Base-by-base conservation (phyloP, 2,113 vertebrate genomes). In the Melospiza melodia region DNA sequence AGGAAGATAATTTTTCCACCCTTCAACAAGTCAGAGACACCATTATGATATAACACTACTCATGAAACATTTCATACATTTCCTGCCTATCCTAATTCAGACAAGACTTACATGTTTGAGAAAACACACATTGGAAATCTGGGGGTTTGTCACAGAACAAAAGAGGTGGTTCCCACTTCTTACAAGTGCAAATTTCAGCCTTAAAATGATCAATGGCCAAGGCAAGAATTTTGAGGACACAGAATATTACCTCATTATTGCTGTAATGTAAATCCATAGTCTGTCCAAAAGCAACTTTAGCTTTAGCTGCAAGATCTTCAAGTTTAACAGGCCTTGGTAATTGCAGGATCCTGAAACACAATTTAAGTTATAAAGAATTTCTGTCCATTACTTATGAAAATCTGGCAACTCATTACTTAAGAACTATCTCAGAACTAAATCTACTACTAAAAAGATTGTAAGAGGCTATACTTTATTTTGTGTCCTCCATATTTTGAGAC, bases 231-330 rank as follows among this genome's bases (percentile, higher is more conserved):
- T 39, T 89, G 9, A 85, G 65, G 52, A 63, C 17, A 35, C 7
- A 80, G 54, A 80, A 35, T 54, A 46, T 91, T 98, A 99, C 99
- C 99, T 99, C 99, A 12, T 99, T 99, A 98, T 99, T 99, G 97
- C 99, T 99, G 97, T 99, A 99, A 98, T 99, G 99, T 77, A 99
- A 99, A 97, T 99, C 99, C 99, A 99, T 99, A 27, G 97, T 95
- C 89, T 99, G 99, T 89, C 99, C 99, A 94, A 99, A 99, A 78
- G 99, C 99, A 96, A 98, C 97, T 98, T 99, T 99, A 90, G 99
- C 99, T 97, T 99, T 99, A 63, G 97, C 92, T 89, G 88, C 98
- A 96, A 99, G 98, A 96, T 99, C 99, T 90, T 99, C 99, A 90
- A 99, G 98, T 97, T 98, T 98, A 96, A 99, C 96, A n/a, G 99